Base-by-base conservation (phyloP, 2,113 vertebrate species). In the Nipponia nippon region DNA sequence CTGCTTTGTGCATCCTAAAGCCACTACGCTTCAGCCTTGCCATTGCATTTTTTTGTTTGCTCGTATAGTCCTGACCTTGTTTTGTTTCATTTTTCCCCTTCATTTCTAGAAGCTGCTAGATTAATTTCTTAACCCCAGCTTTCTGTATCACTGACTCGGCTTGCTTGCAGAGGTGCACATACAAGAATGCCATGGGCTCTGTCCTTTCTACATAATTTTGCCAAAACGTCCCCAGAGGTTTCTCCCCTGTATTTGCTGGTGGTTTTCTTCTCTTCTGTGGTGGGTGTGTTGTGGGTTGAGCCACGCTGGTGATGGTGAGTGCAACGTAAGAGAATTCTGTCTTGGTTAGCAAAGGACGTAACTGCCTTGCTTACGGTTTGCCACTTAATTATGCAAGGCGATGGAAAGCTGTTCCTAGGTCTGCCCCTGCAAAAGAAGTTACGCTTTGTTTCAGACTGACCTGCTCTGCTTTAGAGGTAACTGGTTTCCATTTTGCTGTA, bases 301-400 rank as follows among this genome's bases (percentile, higher is more conserved):
- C 21, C 38, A 27, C 52, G 30, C 73, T 90, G 79, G 16, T 27
- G 53, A 53, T 49, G 36, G 32, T 7, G 69, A 59, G 40, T 25
- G 21, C 2, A 2, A 7, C 0, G 0, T 50, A 21, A 58, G 66
- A 69, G 32, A 32, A 34, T 21, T 61, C 26, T 38, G n/a, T 36
- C n/a, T 52, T 73, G 47, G 23, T 72, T 91, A 91, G 78, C 36
- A 40, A 11, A 67, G 16, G 27, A n/a, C 14, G 0, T 44, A 75
- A 44, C 79, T 70, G 44, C 75, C 30, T 56, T 30, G 32, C 58
- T 65, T 52, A 26, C 0, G 2, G 36, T 83, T 97, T 72, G 71
- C 34, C 0, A 1, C 49, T 59, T 21, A n/a, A 46, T 66, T 23
- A 23, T 1, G 1, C 3, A 10, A 79, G 44, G 30, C 1, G 2